These are phyloP conservation scores for Agriopis marginaria DNA, from an alignment of 2,888 invertebrate species.

Conservation along the genomic window DNA sequence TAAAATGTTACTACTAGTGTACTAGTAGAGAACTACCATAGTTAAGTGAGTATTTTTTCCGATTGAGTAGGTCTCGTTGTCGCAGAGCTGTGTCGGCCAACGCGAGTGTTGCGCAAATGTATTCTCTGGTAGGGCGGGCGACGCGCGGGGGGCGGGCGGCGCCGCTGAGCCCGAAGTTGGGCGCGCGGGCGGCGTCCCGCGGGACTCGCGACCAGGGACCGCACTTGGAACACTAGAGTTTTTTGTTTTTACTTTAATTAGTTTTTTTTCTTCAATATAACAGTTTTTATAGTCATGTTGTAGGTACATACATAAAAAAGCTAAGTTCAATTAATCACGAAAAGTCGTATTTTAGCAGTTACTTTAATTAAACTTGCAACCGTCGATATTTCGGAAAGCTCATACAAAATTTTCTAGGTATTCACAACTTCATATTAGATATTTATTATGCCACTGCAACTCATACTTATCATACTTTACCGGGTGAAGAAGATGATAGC, in stretches of 20 bases:
- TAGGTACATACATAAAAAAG: too few species aligned
- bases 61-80: slow-evolving; percentile 73
- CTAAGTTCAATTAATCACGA: too few species aligned
- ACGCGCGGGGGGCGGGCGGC: slow-evolving; percentile 64
- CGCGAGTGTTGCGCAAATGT: slow-evolving; percentile 85
- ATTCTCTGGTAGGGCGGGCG: slow-evolving; percentile 79
- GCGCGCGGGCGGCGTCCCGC: slow-evolving; percentile 82
- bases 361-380: too few species aligned
- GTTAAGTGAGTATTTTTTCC: slow-evolving; percentile 78
- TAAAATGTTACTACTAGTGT: slow-evolving; percentile 20
- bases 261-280: neutral
- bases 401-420: too few species aligned
- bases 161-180: slow-evolving; percentile 84
- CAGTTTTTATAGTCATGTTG: too few species aligned
- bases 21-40: slow-evolving; percentile 50
- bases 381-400: too few species aligned
- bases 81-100: slow-evolving; percentile 82
- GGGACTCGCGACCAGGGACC: slow-evolving; percentile 75
- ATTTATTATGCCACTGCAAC: too few species aligned
- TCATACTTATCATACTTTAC: too few species aligned
- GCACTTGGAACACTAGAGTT: slow-evolving; percentile 60
- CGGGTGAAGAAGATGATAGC: too few species aligned
- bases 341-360: too few species aligned
- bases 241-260: slow-evolving; percentile 27
- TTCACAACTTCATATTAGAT: too few species aligned